These are phyloP conservation scores for Machimus rusticus DNA, from an alignment of 2,888 invertebrate genomes.

Conservation along the genomic window DNA sequence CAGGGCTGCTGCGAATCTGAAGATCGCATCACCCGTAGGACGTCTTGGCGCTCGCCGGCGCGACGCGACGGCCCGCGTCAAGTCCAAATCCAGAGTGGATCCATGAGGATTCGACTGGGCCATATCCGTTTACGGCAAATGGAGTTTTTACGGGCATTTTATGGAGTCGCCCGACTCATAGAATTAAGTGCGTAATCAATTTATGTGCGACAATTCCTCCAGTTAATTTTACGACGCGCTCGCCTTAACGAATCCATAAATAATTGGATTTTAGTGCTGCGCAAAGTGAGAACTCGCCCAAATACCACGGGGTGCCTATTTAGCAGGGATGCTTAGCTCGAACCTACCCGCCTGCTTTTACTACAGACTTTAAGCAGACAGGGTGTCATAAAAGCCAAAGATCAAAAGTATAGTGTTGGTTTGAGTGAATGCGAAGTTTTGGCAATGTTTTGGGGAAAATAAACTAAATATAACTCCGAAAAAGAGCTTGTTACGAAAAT, in stretches of 20 bases:
- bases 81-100: background rate
- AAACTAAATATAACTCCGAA: background rate
- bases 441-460: background rate
- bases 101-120: background rate
- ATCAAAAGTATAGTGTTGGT: background rate
- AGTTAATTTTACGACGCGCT: slow-evolving; percentile 23
- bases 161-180: slow-evolving; percentile 31
- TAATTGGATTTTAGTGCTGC: slow-evolving; percentile 27
- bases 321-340: background rate
- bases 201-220: slow-evolving; percentile 36
- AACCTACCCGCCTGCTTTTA: background rate
- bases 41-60: background rate
- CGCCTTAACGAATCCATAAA: slow-evolving; percentile 30
- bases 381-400: background rate
- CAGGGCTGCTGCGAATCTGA: background rate
- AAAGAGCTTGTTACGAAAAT: background rate
- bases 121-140: background rate
- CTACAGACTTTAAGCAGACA: background rate
- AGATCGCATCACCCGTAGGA: background rate
- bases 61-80: background rate
- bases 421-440: background rate
- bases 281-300: background rate
- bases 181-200: slow-evolving; percentile 39
- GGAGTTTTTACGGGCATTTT: slow-evolving; percentile 30
- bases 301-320: background rate